Conservation (phyloP, 2,888 invertebrate genomes). For the Synergus itoensis region DNA sequence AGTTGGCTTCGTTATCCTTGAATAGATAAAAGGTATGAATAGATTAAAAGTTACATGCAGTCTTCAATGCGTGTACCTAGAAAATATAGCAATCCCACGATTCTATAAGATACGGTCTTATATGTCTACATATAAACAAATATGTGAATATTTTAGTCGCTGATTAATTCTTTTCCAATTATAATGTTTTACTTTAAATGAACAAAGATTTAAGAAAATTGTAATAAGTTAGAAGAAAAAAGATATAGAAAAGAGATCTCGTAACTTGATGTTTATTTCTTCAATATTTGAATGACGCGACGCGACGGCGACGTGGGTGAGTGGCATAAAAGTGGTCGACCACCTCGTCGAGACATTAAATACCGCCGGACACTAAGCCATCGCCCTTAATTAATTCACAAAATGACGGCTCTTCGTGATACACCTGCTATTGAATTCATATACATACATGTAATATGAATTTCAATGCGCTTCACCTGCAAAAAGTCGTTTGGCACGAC, state of each 20-base stretch:
- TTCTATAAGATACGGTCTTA: background rate
- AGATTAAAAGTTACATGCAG: background rate
- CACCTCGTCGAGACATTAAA: slow-evolving; percentile 56
- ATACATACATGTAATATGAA: slow-evolving; percentile 40
- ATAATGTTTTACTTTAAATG: background rate
- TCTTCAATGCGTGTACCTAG: background rate
- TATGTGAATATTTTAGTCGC: background rate
- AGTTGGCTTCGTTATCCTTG: background rate
- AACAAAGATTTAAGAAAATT: background rate
- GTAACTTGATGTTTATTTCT: background rate
- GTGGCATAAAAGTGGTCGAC: slow-evolving; percentile 54
- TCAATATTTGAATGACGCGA: slow-evolving; percentile 36
- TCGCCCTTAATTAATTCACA: slow-evolving; percentile 58
- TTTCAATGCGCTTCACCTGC: slow-evolving; percentile 54
- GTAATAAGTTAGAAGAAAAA: too few species aligned
- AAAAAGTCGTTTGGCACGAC: slow-evolving; percentile 48
- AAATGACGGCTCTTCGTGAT: slow-evolving; percentile 55
- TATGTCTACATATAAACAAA: background rate
- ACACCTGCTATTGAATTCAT: slow-evolving; percentile 58
- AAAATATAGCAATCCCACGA: background rate
- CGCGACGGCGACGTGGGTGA: slow-evolving; percentile 51
- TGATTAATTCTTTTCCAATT: background rate
- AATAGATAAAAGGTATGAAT: slow-evolving; percentile 10
- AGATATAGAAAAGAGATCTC: background rate
- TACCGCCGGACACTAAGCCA: slow-evolving; percentile 56